A percentile compares a stretch with the other conserved stretches of the same genome.
Conservation (phyloP, 2,888 invertebrate genomes). For the Calameuta idolon region DNA sequence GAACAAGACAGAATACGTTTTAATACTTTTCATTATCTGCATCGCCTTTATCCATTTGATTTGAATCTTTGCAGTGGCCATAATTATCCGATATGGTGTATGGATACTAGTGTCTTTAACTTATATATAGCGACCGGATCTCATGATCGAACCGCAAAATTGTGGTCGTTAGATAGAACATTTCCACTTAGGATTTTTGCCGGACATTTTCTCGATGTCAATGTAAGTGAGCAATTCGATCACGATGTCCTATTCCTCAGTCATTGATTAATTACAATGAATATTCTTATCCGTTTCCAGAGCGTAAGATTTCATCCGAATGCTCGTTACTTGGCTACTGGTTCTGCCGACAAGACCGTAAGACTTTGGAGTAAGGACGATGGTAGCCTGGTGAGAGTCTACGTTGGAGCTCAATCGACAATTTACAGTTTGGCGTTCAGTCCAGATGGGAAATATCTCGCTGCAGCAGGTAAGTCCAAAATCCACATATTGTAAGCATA, state of each 20-base stretch:
- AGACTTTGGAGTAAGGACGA: conserved; percentile 89
- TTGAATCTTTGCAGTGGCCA: conserved; percentile 77
- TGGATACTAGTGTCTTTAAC: conserved; percentile 78
- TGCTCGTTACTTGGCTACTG: conserved; percentile 88
- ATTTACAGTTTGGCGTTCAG: conserved; percentile 85
- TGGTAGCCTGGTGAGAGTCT: conserved; percentile 83
- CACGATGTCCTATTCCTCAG: background rate
- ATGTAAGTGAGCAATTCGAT: conserved; percentile 71
- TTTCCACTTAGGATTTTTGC: conserved; percentile 87
- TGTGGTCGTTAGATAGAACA: conserved; percentile 86
- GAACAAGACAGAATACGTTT: conserved; percentile 1
- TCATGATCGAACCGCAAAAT: conserved; percentile 81
- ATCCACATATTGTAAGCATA: background rate
- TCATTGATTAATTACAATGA: conserved; percentile 4
- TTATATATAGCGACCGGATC: conserved; percentile 83
- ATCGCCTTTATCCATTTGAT: conserved; percentile 36
- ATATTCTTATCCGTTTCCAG: conserved; percentile 64
- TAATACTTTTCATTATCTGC: conserved; percentile 29
- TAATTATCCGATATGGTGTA: conserved; percentile 90
- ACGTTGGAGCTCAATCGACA: conserved; percentile 81
- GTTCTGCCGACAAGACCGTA: conserved; percentile 89
- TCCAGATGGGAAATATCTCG: conserved; percentile 85
- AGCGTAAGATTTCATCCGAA: conserved; percentile 94
- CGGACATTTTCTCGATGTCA: conserved; percentile 90
- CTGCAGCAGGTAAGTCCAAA: conserved; percentile 79